Conservation (phyloP, 2,888 invertebrate species). For the Thalpophila matura region DNA sequence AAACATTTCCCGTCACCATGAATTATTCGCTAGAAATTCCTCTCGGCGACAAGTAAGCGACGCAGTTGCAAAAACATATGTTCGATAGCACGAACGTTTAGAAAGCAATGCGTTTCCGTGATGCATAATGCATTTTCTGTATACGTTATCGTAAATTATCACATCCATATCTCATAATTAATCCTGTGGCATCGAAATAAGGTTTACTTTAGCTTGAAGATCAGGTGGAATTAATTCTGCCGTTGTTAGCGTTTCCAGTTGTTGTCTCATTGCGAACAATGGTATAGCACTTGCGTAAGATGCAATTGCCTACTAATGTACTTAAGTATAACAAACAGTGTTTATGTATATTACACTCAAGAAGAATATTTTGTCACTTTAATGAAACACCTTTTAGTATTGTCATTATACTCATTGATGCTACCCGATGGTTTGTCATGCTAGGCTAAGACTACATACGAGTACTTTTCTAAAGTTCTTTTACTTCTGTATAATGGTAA, state of each 20-base stretch:
- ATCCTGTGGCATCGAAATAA: conserved; percentile 38
- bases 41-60: conserved; percentile 47
- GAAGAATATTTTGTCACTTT: conserved; percentile 19
- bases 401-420: background rate
- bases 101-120: conserved; percentile 77
- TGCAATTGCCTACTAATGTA: conserved; percentile 44
- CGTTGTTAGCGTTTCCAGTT: conserved; percentile 60
- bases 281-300: conserved; percentile 66
- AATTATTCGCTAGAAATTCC: conserved; percentile 46
- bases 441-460: background rate
- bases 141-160: conserved; percentile 58
- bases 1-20: conserved; percentile 51
- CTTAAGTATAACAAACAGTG: conserved; percentile 35
- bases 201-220: conserved; percentile 51
- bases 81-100: conserved; percentile 67
- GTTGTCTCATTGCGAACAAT: conserved; percentile 67
- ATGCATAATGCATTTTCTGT: conserved; percentile 71
- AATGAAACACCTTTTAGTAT: conserved; percentile 7
- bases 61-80: conserved; percentile 66
- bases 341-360: conserved; percentile 39
- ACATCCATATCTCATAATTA: conserved; percentile 39
- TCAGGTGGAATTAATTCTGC: conserved; percentile 51
- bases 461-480: background rate
- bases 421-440: background rate
- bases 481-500: too few relatives aligned